Percentiles rank a stretch among this genome's conserved stretches.
Conservation (phyloP, 2,113 vertebrate genomes). For the Leptocoma aspasia region DNA sequence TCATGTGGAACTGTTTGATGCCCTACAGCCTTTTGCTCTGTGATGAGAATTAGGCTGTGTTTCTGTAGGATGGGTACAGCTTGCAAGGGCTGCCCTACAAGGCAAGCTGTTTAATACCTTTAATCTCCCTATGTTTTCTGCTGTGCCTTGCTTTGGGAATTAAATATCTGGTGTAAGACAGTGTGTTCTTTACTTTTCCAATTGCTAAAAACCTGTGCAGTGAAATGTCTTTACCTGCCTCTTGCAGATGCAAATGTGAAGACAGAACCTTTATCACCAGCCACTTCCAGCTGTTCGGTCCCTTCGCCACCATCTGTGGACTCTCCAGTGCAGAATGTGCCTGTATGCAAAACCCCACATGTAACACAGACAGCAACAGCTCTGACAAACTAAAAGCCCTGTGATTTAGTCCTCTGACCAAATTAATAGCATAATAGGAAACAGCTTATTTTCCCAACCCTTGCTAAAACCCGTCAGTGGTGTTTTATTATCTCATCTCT, state of each 20-base stretch:
- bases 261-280: slow-evolving; percentile 82
- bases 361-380: background rate
- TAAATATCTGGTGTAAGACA: background rate
- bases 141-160: background rate
- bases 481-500: background rate
- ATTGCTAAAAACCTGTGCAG: background rate
- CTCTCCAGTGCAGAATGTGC: slow-evolving; percentile 81
- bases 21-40: background rate
- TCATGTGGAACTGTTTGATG: background rate
- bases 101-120: background rate
- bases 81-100: background rate
- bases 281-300: slow-evolving; percentile 77
- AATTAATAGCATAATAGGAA: background rate
- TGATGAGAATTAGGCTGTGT: background rate
- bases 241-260: slow-evolving; percentile 79
- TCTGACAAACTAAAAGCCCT: background rate
- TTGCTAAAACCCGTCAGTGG: background rate
- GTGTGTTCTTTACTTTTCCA: background rate
- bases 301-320: slow-evolving; percentile 78
- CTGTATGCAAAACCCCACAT: slow-evolving; percentile 72
- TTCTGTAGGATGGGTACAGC: background rate
- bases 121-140: background rate
- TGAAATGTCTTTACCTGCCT: background rate
- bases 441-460: background rate
- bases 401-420: background rate